phyloP scores from a whole-genome alignment of 2,888 invertebrate genomes.

The Pemphredon lugubris region DNA sequence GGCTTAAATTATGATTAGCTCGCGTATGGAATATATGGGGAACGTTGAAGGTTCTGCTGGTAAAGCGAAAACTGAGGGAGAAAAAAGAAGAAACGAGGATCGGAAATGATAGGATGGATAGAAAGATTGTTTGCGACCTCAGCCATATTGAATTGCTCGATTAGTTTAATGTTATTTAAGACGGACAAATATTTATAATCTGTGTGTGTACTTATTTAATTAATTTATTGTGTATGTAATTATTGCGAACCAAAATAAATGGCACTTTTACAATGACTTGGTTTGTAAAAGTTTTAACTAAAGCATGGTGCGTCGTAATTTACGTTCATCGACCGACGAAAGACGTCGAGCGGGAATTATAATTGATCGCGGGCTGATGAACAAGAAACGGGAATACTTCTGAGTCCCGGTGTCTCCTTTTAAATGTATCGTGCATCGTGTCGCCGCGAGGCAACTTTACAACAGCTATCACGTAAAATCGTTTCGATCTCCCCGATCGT shows the following conservation, averaged over 20 bases:
- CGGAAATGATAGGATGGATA: slow-evolving; percentile 13
- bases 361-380: no score
- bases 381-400: no score
- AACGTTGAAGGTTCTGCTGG: no score
- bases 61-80: no score
- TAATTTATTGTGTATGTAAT: slow-evolving; percentile 73
- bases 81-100: slow-evolving; percentile 9
- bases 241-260: slow-evolving; percentile 59
- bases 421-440: no score
- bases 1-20: no score
- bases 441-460: background rate
- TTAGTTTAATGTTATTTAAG: slow-evolving; percentile 59
- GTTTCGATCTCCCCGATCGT: slow-evolving; percentile 12
- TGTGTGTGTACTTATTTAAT: slow-evolving; percentile 64
- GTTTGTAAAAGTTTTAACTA: no score
- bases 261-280: slow-evolving; percentile 70
- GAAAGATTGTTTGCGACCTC: slow-evolving; percentile 35
- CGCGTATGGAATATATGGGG: no score
- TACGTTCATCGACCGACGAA: no score
- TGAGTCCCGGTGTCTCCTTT: no score
- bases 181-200: slow-evolving; percentile 56
- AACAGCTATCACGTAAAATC: background rate
- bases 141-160: slow-evolving; percentile 62
- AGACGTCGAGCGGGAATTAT: no score
- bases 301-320: no score